A percentile compares a stretch with the other conserved stretches of the same genome.
phyloP scores from a whole-genome alignment of 2,113 vertebrate genomes.

The Vimba vimba region DNA sequence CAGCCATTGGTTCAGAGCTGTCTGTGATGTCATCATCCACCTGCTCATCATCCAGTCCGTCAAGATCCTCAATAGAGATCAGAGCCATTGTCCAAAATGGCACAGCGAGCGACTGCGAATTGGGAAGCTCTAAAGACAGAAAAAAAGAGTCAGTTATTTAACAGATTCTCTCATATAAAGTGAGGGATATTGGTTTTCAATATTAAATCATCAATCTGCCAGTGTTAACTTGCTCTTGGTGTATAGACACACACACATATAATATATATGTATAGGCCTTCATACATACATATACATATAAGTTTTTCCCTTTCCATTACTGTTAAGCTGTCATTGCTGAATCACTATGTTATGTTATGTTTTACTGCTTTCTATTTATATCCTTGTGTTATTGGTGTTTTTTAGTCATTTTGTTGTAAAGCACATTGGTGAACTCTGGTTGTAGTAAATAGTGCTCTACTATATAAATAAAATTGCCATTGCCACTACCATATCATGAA shows the following conservation, averaged over 20 bases:
- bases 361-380: too few species aligned
- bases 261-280: too few species aligned
- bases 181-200: neutral
- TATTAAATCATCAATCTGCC: neutral
- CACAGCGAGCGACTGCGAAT: neutral
- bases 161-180: neutral
- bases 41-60: conserved; percentile 75
- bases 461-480: too few species aligned
- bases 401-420: too few species aligned
- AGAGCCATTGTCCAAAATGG: conserved; percentile 74
- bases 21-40: conserved; percentile 68
- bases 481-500: neutral
- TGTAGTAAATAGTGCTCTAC: too few species aligned
- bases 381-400: too few species aligned
- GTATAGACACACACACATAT: too few species aligned
- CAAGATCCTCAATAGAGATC: conserved; percentile 82
- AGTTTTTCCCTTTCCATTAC: neutral
- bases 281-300: too few species aligned
- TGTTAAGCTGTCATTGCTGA: neutral
- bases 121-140: neutral
- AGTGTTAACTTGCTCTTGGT: neutral
- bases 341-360: too few species aligned
- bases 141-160: neutral
- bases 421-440: too few species aligned
- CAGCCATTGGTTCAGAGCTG: conserved; percentile 67